phyloP scores from a whole-genome alignment of 2,888 invertebrate species.

The Megalurothrips usitatus region DNA sequence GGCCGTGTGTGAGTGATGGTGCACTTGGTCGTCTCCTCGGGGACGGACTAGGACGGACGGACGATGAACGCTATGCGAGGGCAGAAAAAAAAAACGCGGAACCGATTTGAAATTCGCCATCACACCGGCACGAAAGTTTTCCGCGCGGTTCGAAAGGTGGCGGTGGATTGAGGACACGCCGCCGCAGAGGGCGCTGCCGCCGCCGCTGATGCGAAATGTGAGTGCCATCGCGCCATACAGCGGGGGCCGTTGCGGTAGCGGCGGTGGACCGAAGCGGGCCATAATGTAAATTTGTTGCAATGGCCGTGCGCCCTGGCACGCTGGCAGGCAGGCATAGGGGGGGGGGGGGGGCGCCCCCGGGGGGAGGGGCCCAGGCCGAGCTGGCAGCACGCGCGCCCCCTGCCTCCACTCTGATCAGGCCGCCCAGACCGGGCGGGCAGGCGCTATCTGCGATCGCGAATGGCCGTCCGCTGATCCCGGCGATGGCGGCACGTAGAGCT shows the following conservation, averaged over 20 bases:
- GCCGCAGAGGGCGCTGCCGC: not conserved
- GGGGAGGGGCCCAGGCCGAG: too few species aligned
- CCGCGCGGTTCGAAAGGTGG: too few species aligned
- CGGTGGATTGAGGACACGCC: too few species aligned
- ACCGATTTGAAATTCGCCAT: not conserved
- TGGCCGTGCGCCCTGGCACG: not conserved
- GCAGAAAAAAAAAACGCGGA: too few species aligned
- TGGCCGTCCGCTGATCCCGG: not conserved
- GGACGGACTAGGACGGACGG: not conserved
- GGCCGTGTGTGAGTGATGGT: not conserved
- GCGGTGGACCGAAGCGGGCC: not conserved
- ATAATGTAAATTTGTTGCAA: slow-evolving; percentile 19
- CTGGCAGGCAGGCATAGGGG: too few species aligned
- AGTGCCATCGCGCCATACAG: not conserved
- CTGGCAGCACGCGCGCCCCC: not conserved
- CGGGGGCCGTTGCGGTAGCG: not conserved
- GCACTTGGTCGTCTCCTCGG: not conserved
- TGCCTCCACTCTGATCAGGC: too few species aligned
- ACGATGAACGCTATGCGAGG: not conserved
- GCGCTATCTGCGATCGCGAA: not conserved
- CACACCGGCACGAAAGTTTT: not conserved
- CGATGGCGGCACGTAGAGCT: not conserved
- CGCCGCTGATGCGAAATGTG: slow-evolving; percentile 1
- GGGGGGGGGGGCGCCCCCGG: too few species aligned
- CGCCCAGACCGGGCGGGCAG: not conserved